Evolutionary conservation across 2,797 vertebrate genomes (phyloP).

Genomic region (Microtus californicus): DNA sequence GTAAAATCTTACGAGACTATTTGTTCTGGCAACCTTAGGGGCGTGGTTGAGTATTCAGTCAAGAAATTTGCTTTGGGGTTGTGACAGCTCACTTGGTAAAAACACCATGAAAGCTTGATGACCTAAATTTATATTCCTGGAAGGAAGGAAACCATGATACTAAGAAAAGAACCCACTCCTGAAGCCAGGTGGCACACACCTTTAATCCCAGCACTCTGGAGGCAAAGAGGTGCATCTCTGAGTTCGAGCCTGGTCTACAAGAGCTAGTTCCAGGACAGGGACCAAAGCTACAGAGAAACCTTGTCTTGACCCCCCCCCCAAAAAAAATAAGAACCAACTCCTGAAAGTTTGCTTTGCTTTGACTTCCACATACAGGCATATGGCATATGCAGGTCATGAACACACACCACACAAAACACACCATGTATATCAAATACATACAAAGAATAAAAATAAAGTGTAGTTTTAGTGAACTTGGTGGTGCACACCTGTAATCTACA

Average conservation of each 20-base stretch:
- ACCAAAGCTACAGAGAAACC: too few relatives aligned
- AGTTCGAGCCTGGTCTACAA: too few relatives aligned
- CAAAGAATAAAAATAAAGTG: not conserved
- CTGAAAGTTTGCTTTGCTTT: not conserved
- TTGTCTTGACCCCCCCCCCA: too few relatives aligned
- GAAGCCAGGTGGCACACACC: too few relatives aligned
- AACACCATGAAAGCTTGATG: not conserved
- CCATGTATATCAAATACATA: not conserved
- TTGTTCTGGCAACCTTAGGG: slow-evolving; percentile 24
- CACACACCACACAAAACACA: not conserved
- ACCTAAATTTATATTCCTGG: not conserved
- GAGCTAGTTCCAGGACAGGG: too few relatives aligned
- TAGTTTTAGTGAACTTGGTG: not conserved
- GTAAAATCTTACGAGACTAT: slow-evolving; percentile 31
- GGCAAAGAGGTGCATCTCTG: too few relatives aligned
- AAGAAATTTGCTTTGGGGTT: not conserved
- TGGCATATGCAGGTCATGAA: not conserved
- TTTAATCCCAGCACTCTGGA: too few relatives aligned
- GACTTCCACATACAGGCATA: not conserved
- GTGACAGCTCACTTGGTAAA: not conserved
- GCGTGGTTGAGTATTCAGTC: not conserved
- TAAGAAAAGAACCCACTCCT: not conserved
- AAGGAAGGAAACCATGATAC: too few relatives aligned
- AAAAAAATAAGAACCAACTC: not conserved
- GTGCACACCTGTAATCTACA: not conserved